phyloP scores from a whole-genome alignment of 2,797 vertebrate species.

The Limosa lapponica region DNA sequence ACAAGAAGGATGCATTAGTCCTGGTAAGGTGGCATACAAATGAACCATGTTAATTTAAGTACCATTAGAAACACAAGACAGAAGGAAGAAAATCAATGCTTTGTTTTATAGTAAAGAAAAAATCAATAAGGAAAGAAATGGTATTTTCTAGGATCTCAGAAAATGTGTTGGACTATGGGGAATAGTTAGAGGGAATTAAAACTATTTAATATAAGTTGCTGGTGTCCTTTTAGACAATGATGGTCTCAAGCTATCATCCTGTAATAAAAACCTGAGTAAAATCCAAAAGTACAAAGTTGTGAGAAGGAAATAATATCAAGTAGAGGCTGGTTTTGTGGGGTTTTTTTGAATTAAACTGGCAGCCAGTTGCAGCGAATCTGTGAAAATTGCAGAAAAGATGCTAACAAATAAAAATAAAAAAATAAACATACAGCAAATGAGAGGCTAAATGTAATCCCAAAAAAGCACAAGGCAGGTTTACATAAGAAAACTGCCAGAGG shows the following conservation, averaged over 20 bases:
- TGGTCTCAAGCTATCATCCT: background rate
- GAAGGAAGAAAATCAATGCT: slow-evolving; percentile 62
- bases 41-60: slow-evolving; percentile 49
- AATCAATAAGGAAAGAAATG: slow-evolving; percentile 65
- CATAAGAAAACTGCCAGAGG: background rate
- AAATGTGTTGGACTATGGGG: slow-evolving; percentile 13
- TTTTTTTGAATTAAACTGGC: background rate
- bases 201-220: slow-evolving; percentile 42
- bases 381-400: background rate
- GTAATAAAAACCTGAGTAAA: slow-evolving; percentile 4
- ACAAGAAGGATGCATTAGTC: slow-evolving; percentile 39
- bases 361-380: background rate
- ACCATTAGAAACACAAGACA: slow-evolving; percentile 52
- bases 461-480: background rate
- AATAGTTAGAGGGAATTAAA: slow-evolving; percentile 55
- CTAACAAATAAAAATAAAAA: background rate
- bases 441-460: background rate
- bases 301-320: background rate
- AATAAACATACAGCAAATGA: background rate
- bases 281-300: background rate
- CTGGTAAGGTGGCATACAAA: slow-evolving; percentile 60
- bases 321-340: fast-evolving
- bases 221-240: background rate
- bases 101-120: slow-evolving; percentile 64
- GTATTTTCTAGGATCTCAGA: slow-evolving; percentile 36